Evolutionary conservation across 2,888 invertebrate species (phyloP), one percentile per base, ranked within the genome.

Genomic region (Invenusta paracnida): DNA sequence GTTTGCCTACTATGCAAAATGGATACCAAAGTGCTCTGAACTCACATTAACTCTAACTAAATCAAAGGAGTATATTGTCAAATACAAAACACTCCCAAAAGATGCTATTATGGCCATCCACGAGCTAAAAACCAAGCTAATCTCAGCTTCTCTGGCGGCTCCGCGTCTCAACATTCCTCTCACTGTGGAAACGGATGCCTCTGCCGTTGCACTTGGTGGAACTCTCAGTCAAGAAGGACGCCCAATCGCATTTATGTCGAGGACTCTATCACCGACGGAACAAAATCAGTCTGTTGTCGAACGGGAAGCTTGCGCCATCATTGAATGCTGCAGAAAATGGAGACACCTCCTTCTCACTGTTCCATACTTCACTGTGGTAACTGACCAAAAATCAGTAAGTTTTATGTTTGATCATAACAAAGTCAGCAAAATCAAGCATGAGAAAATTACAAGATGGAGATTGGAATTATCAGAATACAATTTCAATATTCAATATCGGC

Each of bases 1-100:
- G n/a, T 82, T 82, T 82, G 82, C 82, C 29, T 25, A 82, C 29
- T 82, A 82, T 82, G 82, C 82, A 17, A 82, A 82, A 82, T 82
- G 82, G 82, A 82, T 82, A 25, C 27, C 27, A 82, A 29, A 82
- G 27, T 82, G 82, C 29, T 82, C 82, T 48, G 48, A 48, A 48
- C 48, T 48, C 48, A 48, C 48, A 17, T 48, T 48, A 48, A 48
- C 48, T 48, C 48, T 48, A 48, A 48, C 48, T 48, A 48, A 48
- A 48, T 48, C 48, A 48, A 48, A 48, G 48, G 48, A 48, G 48
- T 48, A 48, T 48, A 48, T 48, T 48, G 48, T 48, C 48, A 48
- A 48, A 48, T 48, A 48, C 48, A 48, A 48, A 48, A 48, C 48
- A 17, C 48, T 48, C 48, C 48, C 48, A 48, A 48, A 48, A 48